Percentiles rank a stretch among this genome's conserved stretches.
Conservation (phyloP, 2,797 vertebrate genomes). For the Smutsia temminckii region DNA sequence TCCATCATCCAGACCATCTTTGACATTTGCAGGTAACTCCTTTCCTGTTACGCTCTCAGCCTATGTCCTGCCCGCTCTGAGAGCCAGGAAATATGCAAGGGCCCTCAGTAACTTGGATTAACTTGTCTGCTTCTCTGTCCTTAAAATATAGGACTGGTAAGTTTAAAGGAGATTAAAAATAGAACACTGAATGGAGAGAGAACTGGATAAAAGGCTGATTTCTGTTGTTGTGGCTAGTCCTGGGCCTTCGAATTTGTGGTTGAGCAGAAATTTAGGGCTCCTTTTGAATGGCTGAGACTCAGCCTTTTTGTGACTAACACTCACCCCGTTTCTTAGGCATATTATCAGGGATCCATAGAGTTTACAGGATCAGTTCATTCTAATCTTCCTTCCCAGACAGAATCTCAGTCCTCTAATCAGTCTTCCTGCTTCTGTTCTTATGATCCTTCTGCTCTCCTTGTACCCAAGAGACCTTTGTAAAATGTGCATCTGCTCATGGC, state of each 20-base stretch:
- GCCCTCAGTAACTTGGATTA: not conserved
- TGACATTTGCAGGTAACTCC: not conserved
- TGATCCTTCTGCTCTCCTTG: not conserved
- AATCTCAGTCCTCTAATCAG: not conserved
- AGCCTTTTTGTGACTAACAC: not conserved
- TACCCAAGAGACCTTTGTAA: not conserved
- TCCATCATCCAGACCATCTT: not conserved
- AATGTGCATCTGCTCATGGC: not conserved
- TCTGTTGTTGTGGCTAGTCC: not conserved
- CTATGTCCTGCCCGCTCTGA: not conserved
- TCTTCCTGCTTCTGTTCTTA: not conserved
- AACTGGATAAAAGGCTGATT: not conserved
- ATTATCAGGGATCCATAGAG: not conserved
- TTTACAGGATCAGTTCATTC: not conserved
- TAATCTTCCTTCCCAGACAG: not conserved
- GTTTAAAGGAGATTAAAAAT: slow-evolving; percentile 41
- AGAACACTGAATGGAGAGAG: not conserved
- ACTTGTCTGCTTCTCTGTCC: slow-evolving; percentile 9
- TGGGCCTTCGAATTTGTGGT: not conserved
- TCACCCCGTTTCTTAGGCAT: not conserved
- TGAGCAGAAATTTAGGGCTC: not conserved
- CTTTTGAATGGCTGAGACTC: not conserved
- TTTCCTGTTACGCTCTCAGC: not conserved
- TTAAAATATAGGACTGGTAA: slow-evolving; percentile 36
- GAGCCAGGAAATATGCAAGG: not conserved